Base-by-base conservation (phyloP, 2,797 vertebrate species). In the Kryptopterus vitreolus region DNA sequence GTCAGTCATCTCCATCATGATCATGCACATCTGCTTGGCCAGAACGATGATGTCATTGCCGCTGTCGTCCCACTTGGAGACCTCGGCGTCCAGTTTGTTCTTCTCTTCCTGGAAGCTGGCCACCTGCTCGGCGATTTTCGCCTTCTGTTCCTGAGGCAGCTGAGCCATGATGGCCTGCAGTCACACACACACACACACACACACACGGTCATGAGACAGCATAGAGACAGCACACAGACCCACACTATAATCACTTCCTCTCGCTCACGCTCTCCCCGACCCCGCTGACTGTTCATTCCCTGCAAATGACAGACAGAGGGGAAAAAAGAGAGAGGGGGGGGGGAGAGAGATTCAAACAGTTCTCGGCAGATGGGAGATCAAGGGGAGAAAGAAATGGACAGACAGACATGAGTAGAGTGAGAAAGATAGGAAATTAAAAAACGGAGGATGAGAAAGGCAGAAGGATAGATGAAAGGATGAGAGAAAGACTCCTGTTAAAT, bases 1-100 rank as follows among this genome's bases (percentile, higher is more conserved):
- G 86, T 99, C 98, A 0, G 98, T 99, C 98, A 99, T 99, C 90
- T 99, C 98, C 98, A 99, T 99, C 98, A 99, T 99, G 85, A 99
- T 99, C 98, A 99, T 99, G 81, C 98, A 99, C 98, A 99, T 99
- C 94, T 99, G 98, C 89, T 99, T 99, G 88, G 98, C 97, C 88
- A 99, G 88, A 59, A 99, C 98, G 1, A 99, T 99, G 87, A 99
- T 99, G 87, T 99, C 98, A 59, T 99, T 99, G 85, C 98, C 98
- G 0, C 98, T 99, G 93, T 99, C 98, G 0, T 99, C 98, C 98
- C 98, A 99, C 87, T 99, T 99, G 87, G 98, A 97, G 83, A 99
- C 98, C 85, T 99, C 98, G 0, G 98, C 98, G n/a, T 99, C 98
- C 79, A 99, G 93, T 90, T 99, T 99, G 92, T 96, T 98, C 88